These are phyloP conservation scores for Spea hammondii DNA, from an alignment of 2,797 vertebrate species.

Conservation along the genomic window DNA sequence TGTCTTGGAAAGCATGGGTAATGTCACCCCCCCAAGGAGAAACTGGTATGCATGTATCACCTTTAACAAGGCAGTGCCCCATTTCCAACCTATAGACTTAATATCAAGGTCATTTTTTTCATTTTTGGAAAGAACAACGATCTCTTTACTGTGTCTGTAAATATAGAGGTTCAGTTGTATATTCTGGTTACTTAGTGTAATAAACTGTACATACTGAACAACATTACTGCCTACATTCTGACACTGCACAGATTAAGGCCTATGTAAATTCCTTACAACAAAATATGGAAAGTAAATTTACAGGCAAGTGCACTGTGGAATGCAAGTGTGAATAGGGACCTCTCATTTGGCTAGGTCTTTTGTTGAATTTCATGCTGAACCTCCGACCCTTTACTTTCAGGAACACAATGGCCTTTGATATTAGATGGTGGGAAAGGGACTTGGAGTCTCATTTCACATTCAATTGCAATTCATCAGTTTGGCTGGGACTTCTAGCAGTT, in stretches of 20 bases:
- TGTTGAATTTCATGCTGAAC: conserved; percentile 83
- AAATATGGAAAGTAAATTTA: conserved; percentile 66
- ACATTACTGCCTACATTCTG: not conserved
- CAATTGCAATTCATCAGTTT: conserved; percentile 79
- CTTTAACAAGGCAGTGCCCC: too few species aligned
- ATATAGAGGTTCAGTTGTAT: not conserved
- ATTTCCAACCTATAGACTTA: too few species aligned
- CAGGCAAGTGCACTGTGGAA: conserved; percentile 72
- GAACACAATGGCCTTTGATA: conserved; percentile 93
- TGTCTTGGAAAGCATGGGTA: too few species aligned
- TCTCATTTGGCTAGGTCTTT: conserved; percentile 74
- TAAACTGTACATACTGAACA: not conserved
- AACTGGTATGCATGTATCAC: too few species aligned
- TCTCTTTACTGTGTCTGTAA: not conserved
- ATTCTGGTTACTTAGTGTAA: not conserved
- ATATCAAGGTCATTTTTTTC: too few species aligned
- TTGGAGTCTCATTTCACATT: conserved; percentile 80
- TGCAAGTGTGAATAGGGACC: conserved; percentile 68
- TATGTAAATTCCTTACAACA: conserved; percentile 75
- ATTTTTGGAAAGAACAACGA: too few species aligned
- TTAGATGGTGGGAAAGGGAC: conserved; percentile 85
- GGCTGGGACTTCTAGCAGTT: conserved; percentile 75
- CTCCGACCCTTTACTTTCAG: conserved; percentile 82
- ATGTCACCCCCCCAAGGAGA: too few species aligned
- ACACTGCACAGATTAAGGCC: conserved; percentile 64